Percentiles rank a stretch among this genome's conserved stretches.
These are phyloP conservation scores for Pipistrellus pygmaeus DNA, from an alignment of 2,797 vertebrate genomes.

Conservation along the genomic window DNA sequence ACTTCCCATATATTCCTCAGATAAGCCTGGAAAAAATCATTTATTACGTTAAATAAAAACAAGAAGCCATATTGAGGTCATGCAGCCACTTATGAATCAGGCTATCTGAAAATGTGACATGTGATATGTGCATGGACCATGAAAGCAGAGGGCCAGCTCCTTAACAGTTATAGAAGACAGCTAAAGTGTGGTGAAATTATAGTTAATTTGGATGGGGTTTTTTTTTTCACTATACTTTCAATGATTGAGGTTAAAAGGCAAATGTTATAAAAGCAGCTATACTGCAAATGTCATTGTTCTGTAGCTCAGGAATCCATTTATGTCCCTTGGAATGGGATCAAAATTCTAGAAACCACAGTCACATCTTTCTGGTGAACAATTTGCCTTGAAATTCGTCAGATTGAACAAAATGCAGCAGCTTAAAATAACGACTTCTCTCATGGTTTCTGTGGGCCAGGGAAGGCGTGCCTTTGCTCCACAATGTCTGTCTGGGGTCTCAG, in stretches of 20 bases:
- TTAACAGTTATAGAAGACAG: neutral
- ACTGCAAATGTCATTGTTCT: neutral
- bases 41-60: conserved; percentile 14
- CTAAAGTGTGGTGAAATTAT: neutral
- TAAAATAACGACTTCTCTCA: neutral
- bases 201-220: neutral
- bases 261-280: neutral
- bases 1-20: neutral
- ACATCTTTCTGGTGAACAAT: neutral
- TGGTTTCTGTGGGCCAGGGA: neutral
- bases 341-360: conserved; percentile 6
- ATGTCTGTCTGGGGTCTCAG: neutral
- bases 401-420: neutral
- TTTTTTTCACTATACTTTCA: neutral
- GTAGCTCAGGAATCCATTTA: neutral
- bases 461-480: neutral
- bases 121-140: neutral
- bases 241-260: neutral
- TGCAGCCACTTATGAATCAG: neutral
- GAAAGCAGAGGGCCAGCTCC: neutral
- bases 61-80: neutral
- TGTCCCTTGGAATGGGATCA: neutral
- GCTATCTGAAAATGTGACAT: neutral
- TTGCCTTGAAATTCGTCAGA: neutral
- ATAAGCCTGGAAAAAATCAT: neutral